Evolutionary conservation across 2,113 vertebrate genomes (phyloP), one percentile per base, ranked within the genome.

Genomic region (Falco punctatus): DNA sequence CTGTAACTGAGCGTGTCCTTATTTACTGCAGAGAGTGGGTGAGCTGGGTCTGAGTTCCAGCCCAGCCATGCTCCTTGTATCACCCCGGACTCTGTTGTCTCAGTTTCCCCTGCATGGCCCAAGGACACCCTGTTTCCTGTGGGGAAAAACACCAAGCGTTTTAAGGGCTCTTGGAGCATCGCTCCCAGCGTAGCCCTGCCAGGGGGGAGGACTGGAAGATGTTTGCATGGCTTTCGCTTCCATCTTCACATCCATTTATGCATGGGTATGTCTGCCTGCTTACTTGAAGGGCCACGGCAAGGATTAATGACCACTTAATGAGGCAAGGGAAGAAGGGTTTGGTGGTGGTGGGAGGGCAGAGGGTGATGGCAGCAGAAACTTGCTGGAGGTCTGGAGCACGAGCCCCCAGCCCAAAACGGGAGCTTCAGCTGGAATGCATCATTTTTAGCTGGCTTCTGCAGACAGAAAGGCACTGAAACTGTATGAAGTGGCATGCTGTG

Each of bases 51-150:
- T 0, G 2, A 14, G 15, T 51, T 28, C 33, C 84, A 74, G 55
- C 42, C 65, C 1, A 5, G 33, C 58, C 10, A 0, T 0, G 1
- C 9, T 57, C 10, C 54, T 51, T 0, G 1, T 4, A 2, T 70
- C 48, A 19, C 72, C 28, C 13, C 18, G 26, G 23, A 32, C 35
- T 72, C 58, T 0, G 2, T 49, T 84, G 65, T 79, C 88, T 86
- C 86, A 67, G 82, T 90, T 95, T 96, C 86, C 65, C 57, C 14
- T 79, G 51, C 0, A 0, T 11, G 57, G 42, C 14, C 48, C 33
- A 32, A 38, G 33, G 27, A 38, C 26, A 3, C 9, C 5, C 11
- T 0, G 0, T 51, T 62, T 74, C 24, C 48, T 23, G 14, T 1
- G 20, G 5, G 35, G 54, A 17, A 55, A 49, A 46, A 1, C 5